Base-by-base conservation (phyloP, 2,797 vertebrate genomes). In the Cossypha niveicapilla region DNA sequence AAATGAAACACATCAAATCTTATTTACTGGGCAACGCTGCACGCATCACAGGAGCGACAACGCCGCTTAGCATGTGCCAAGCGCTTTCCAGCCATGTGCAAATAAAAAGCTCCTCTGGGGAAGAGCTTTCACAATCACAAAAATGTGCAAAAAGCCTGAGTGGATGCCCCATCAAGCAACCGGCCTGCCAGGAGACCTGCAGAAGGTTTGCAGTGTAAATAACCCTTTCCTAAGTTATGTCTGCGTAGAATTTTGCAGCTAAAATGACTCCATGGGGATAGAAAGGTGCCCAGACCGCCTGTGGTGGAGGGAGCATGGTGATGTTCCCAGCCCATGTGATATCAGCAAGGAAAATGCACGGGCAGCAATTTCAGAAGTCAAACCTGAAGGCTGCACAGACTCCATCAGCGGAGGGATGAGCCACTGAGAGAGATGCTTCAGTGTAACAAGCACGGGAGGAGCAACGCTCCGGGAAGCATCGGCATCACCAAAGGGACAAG, bases 401-500 rank as follows among this genome's bases (percentile, higher is more conserved):
- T 53, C 50, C 32, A 6, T 18, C 51, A 56, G 28, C 0, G 0
- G 30, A 28, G 34, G 17, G 17, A 88, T 5, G 60, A 86, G 23
- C 8, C 66, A 30, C 28, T 30, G 70, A 76, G 34, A 18, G 58
- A 78, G 50, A 41, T 45, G 35, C 70, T 70, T 58, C 42, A 15
- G 50, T 54, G 19, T 22, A 86, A 68, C 48, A 42, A 18, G 27
- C 34, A 13, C 35, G 17, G 32, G 50, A 50, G 34, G 47, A 57
- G 9, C 10, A 77, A 34, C 2, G 4, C 0, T 1, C 30, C 0
- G 3, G 53, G 62, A 51, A 58, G 14, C 35, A 61, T 15, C 47
- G 44, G 41, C 1, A 0, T 42, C 81, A 73, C 63, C 56, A 27
- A n/a, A 60, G 44, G 48, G 48, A 45, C 41, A 32, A 67, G 28